A percentile compares a stretch with the other conserved stretches of the same genome.
phyloP scores from a whole-genome alignment of 2,888 invertebrate species.

The Prosapia bicincta region DNA sequence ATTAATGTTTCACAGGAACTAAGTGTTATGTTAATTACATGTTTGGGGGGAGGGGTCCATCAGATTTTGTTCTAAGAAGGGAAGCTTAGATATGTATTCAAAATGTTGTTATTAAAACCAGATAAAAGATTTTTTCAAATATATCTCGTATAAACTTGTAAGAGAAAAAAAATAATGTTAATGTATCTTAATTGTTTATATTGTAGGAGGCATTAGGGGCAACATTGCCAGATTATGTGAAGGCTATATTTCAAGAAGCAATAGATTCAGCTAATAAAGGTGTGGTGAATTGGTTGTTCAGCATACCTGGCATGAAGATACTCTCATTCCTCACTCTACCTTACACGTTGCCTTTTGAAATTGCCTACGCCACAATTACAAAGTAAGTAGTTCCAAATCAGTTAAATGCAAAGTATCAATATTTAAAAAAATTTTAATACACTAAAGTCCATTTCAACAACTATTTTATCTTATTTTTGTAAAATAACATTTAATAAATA shows the following conservation, averaged over 20 bases:
- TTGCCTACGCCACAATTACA: conserved; percentile 79
- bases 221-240: conserved; percentile 85
- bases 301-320: conserved; percentile 75
- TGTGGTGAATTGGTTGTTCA: conserved; percentile 85
- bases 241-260: conserved; percentile 88
- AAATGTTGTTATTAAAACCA: too few species aligned
- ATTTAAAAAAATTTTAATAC: too few species aligned
- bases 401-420: not conserved
- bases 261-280: conserved; percentile 91
- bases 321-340: conserved; percentile 79
- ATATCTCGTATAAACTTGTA: too few species aligned
- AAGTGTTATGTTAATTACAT: too few species aligned
- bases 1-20: too few species aligned
- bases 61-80: too few species aligned
- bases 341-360: conserved; percentile 83
- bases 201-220: conserved; percentile 79
- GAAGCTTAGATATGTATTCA: too few species aligned
- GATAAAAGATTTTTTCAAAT: too few species aligned
- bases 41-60: too few species aligned
- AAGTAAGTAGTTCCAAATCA: conserved; percentile 63
- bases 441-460: too few species aligned
- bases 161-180: too few species aligned
- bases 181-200: conserved; percentile 6
- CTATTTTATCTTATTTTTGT: not conserved
- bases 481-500: too few species aligned